Conservation (phyloP, 1,140 invertebrate species). For the Littorina saxatilis region DNA sequence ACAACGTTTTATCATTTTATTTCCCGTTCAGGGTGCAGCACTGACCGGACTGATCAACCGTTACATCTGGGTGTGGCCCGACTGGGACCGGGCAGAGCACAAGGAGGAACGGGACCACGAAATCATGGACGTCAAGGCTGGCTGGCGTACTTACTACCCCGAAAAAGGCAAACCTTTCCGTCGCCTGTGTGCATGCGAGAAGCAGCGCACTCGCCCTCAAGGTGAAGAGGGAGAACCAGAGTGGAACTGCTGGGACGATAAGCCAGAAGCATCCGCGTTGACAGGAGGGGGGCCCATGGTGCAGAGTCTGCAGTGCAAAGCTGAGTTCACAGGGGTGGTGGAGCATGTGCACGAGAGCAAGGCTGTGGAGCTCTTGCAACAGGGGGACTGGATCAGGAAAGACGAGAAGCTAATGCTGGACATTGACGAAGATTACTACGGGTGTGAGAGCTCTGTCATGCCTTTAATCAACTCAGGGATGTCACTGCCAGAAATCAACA, state of each 20-base stretch:
- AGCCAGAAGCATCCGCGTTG: conserved; percentile 17
- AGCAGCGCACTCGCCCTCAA: background rate
- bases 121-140: conserved; percentile 41
- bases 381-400: conserved; percentile 36
- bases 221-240: background rate
- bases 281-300: conserved; percentile 35
- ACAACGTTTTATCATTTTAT: too few species aligned
- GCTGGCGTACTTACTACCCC: conserved; percentile 21
- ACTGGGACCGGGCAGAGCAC: conserved; percentile 57
- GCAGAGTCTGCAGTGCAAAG: conserved; percentile 36
- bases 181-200: conserved; percentile 36
- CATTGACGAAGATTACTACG: conserved; percentile 67
- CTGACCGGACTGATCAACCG: conserved; percentile 57
- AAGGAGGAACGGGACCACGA: conserved; percentile 34
- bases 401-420: conserved; percentile 59
- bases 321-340: conserved; percentile 32
- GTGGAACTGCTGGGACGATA: conserved; percentile 13
- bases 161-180: background rate
- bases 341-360: conserved; percentile 48
- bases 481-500: conserved; percentile 25
- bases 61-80: conserved; percentile 67
- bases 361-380: conserved; percentile 34
- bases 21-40: conserved; percentile 56
- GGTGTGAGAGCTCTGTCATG: conserved; percentile 55
- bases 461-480: conserved; percentile 48